Conservation (phyloP, 2,888 invertebrate species). For the Augochlorella aurata region DNA sequence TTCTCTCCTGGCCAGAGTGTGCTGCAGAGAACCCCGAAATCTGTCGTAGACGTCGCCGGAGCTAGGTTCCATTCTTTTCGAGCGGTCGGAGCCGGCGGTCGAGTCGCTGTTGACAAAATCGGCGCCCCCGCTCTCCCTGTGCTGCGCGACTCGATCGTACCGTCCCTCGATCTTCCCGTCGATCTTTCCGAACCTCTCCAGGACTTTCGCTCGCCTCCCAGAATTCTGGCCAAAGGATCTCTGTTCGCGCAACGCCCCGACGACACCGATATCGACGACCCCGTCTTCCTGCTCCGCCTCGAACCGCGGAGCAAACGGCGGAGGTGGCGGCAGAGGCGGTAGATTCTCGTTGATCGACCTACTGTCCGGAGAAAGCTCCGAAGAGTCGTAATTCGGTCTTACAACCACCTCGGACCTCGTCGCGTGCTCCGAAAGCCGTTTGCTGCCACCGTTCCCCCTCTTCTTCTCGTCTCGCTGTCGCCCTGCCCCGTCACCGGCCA, state of each 20-base stretch:
- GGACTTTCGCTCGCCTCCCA: constrained; percentile 35
- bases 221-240: constrained; percentile 32
- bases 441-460: background rate
- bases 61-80: constrained; percentile 6
- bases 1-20: constrained; percentile 54
- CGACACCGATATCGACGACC: background rate
- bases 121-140: constrained; percentile 37
- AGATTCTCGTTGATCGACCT: background rate
- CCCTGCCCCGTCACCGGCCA: background rate
- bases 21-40: constrained; percentile 61
- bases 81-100: background rate
- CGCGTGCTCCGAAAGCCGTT: background rate
- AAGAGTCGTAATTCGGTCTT: background rate
- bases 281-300: background rate
- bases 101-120: constrained; percentile 4
- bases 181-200: constrained; percentile 34
- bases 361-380: background rate
- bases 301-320: background rate
- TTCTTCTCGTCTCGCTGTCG: background rate
- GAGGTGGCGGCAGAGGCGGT: constrained; percentile 34
- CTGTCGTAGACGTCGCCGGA: constrained; percentile 56
- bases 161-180: background rate
- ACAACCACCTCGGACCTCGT: background rate
- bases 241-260: background rate
- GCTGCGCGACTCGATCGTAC: background rate